These are phyloP conservation scores for Carapus acus DNA, from an alignment of 2,797 vertebrate species.

Conservation along the genomic window DNA sequence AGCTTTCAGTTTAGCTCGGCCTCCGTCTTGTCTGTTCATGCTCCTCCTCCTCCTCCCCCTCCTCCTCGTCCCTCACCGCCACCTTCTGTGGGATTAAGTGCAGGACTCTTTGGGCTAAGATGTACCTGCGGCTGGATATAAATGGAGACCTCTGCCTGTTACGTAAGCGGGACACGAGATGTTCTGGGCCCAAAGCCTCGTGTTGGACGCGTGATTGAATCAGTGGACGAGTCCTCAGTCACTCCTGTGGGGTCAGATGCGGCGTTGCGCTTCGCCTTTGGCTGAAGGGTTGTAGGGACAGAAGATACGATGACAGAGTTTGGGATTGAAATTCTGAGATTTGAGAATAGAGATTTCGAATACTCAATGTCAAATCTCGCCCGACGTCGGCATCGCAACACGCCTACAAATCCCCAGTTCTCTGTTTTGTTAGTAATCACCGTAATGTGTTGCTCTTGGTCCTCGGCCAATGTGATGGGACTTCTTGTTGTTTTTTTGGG, in stretches of 20 bases:
- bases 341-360: not conserved
- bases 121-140: conserved; percentile 66
- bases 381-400: no score
- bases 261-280: no score
- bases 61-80: conserved; percentile 2
- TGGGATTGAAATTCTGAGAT: no score
- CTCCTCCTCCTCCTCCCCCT: conserved; percentile 1
- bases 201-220: conserved; percentile 18
- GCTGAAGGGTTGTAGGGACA: no score
- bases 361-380: no score
- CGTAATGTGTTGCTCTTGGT: no score
- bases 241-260: conserved; percentile 4
- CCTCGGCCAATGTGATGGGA: no score
- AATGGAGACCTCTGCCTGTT: conserved; percentile 57
- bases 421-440: no score
- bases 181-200: conserved; percentile 44
- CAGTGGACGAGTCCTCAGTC: conserved; percentile 5
- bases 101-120: conserved; percentile 41
- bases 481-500: not conserved
- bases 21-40: not conserved
- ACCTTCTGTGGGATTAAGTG: conserved; percentile 56
- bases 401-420: no score
- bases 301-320: no score
- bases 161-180: conserved; percentile 55
- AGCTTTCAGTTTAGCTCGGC: not conserved